Conservation (phyloP, 1,140 invertebrate species). For the Trachymyrmex cornetzi region DNA sequence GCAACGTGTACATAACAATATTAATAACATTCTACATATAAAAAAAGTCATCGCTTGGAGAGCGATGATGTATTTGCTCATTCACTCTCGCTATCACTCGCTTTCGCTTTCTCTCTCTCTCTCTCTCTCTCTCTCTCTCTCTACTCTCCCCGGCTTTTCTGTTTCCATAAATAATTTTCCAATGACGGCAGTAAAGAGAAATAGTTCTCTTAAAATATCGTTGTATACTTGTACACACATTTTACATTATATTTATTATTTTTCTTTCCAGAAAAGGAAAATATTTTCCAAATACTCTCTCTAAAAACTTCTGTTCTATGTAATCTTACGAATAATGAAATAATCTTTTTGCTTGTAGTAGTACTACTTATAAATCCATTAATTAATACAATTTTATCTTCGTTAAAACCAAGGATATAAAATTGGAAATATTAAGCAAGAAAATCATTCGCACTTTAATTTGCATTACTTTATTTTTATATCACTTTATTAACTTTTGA, state of each 20-base stretch:
- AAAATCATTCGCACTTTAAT: slow-evolving; percentile 11
- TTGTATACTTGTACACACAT: not conserved
- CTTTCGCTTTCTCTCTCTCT: too few relatives aligned
- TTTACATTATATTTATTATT: slow-evolving; percentile 11
- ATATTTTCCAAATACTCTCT: not conserved
- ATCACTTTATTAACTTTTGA: not conserved
- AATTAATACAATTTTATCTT: not conserved
- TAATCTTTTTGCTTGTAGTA: slow-evolving; percentile 1
- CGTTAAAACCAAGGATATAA: not conserved
- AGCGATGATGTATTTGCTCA: not conserved
- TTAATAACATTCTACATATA: slow-evolving; percentile 71
- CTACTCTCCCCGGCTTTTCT: too few relatives aligned
- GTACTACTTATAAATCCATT: not conserved
- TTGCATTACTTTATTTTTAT: not conserved
- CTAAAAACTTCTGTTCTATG: slow-evolving; percentile 1
- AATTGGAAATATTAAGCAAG: not conserved
- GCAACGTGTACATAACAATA: slow-evolving; percentile 78
- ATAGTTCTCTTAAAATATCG: slow-evolving; percentile 26
- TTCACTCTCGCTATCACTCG: not conserved
- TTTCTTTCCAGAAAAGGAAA: not conserved
- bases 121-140: too few relatives aligned
- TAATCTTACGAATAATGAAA: not conserved
- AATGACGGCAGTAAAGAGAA: slow-evolving; percentile 9
- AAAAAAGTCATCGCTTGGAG: slow-evolving; percentile 69
- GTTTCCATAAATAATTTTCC: slow-evolving; percentile 28